phyloP scores from a whole-genome alignment of 23 tunicate species.

The Styela clava region DNA sequence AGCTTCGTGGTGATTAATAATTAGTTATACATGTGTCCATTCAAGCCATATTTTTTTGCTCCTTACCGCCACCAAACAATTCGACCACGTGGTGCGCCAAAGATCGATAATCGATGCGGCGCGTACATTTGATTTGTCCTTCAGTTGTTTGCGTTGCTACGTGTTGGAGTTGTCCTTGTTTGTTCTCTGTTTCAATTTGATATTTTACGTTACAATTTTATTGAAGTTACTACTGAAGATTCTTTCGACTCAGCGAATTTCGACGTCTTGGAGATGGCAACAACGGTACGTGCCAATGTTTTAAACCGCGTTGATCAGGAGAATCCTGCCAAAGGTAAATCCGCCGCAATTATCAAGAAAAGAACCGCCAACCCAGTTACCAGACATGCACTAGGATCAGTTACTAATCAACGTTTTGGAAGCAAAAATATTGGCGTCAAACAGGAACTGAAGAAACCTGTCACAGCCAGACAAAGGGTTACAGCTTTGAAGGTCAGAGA shows the following conservation, averaged over 20 bases:
- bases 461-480: background rate
- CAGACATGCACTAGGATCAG: slow-evolving; percentile 49
- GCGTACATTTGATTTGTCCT: background rate
- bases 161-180: background rate
- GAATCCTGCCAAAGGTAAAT: slow-evolving; percentile 22
- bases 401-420: slow-evolving; percentile 25
- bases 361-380: slow-evolving; percentile 54
- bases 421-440: background rate
- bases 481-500: slow-evolving; percentile 1
- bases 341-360: slow-evolving; percentile 66
- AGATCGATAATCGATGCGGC: background rate
- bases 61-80: too few relatives aligned
- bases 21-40: too few relatives aligned
- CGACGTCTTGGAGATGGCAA: background rate
- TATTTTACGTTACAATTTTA: background rate
- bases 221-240: too few relatives aligned
- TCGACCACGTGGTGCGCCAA: background rate
- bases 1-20: too few relatives aligned
- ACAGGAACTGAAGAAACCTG: slow-evolving; percentile 25
- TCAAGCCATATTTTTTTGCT: too few relatives aligned
- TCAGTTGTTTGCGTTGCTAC: background rate
- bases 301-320: slow-evolving; percentile 6
- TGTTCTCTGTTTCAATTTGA: background rate
- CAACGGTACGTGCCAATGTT: background rate
- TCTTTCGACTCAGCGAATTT: background rate